These are phyloP conservation scores for Limnothrissa miodon DNA, from an alignment of 2,113 vertebrate species.

Conservation along the genomic window DNA sequence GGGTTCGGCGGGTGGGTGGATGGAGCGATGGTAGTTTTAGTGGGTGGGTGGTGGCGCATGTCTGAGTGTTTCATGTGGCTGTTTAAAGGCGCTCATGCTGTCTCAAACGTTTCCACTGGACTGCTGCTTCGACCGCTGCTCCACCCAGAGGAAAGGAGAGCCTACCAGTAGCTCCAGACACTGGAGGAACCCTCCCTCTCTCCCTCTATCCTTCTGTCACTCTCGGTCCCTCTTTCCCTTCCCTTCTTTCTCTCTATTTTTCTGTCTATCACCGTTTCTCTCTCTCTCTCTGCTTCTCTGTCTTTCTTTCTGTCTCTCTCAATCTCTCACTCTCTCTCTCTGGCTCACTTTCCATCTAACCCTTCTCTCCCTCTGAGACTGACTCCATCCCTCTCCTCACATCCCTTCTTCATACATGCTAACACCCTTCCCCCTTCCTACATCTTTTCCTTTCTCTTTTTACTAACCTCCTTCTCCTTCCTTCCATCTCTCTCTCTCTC, in stretches of 20 bases:
- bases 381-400: neutral
- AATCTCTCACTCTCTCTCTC: too few relatives aligned
- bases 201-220: too few relatives aligned
- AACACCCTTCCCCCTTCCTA: neutral
- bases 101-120: conserved; percentile 13
- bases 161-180: neutral
- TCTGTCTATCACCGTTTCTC: neutral
- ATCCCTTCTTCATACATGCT: too few relatives aligned
- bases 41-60: neutral
- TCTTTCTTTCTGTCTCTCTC: too few relatives aligned
- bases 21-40: too few relatives aligned
- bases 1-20: too few relatives aligned
- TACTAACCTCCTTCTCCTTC: neutral
- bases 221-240: neutral
- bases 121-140: neutral
- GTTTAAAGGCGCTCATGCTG: neutral
- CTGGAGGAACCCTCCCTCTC: neutral
- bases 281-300: neutral
- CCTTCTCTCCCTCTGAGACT: neutral
- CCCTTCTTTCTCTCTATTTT: neutral
- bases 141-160: conserved; percentile 1
- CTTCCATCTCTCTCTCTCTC: neutral
- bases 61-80: conserved; percentile 4
- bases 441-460: neutral
- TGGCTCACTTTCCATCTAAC: neutral